Percentiles rank a stretch among this genome's conserved stretches.
These are phyloP conservation scores for Drosophila tristis DNA, from an alignment of 1,140 invertebrate species.

Conservation along the genomic window DNA sequence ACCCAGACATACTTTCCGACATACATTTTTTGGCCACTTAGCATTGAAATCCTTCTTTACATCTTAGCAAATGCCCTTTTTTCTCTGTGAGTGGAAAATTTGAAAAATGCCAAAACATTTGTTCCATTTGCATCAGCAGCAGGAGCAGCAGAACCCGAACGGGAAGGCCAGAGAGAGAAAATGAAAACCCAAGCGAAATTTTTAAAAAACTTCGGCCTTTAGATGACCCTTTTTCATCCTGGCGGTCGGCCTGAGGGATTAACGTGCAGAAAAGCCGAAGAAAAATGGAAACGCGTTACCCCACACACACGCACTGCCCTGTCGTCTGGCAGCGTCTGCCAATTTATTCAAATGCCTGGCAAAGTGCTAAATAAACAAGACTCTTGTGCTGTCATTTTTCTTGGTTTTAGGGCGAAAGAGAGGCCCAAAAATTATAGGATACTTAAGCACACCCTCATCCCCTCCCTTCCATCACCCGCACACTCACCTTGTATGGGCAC, in stretches of 20 bases:
- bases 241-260: slow-evolving; percentile 68
- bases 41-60: slow-evolving; percentile 36
- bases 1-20: slow-evolving; percentile 59
- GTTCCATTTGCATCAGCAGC: slow-evolving; percentile 53
- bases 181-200: slow-evolving; percentile 34
- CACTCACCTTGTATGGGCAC: slow-evolving; percentile 95
- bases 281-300: slow-evolving; percentile 72
- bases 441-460: slow-evolving; percentile 19
- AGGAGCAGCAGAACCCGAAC: neutral
- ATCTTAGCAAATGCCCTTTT: slow-evolving; percentile 57
- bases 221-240: slow-evolving; percentile 73
- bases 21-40: slow-evolving; percentile 75
- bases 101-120: slow-evolving; percentile 76
- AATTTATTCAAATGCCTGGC: slow-evolving; percentile 82
- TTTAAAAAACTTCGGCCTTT: slow-evolving; percentile 57
- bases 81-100: slow-evolving; percentile 26
- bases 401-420: slow-evolving; percentile 50
- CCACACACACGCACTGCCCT: slow-evolving; percentile 36
- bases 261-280: slow-evolving; percentile 46
- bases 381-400: slow-evolving; percentile 71
- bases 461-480: neutral
- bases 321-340: slow-evolving; percentile 57
- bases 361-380: slow-evolving; percentile 83
- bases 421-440: slow-evolving; percentile 33
- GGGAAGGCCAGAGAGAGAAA: slow-evolving; percentile 26